A percentile compares a stretch with the other conserved stretches of the same genome.
phyloP scores from a whole-genome alignment of 2,113 vertebrate species.

The Corvus hawaiiensis region DNA sequence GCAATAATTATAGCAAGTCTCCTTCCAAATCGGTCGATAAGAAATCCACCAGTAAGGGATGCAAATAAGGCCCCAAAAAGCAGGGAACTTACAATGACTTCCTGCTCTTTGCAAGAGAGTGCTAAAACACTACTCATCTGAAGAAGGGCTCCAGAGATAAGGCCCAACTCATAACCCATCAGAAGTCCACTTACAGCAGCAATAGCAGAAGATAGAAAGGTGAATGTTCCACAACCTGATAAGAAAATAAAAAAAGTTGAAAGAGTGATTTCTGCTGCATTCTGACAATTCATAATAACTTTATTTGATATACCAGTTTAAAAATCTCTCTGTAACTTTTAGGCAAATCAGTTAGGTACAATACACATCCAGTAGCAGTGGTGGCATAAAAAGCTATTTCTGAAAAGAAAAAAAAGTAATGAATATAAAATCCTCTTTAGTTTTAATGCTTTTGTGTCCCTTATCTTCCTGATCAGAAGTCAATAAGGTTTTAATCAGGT shows the following conservation, averaged over 20 bases:
- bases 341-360: neutral
- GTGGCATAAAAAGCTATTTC: neutral
- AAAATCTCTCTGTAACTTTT: neutral
- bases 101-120: constrained; percentile 87
- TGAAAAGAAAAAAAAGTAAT: neutral
- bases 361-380: neutral
- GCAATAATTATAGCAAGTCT: constrained; percentile 84
- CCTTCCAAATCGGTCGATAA: constrained; percentile 89
- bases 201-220: constrained; percentile 77
- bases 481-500: neutral
- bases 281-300: neutral
- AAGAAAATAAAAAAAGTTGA: neutral
- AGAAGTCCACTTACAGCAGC: constrained; percentile 91
- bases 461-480: neutral
- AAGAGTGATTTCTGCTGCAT: neutral
- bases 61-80: constrained; percentile 87
- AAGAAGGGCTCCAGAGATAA: constrained; percentile 92
- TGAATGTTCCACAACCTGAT: constrained; percentile 81
- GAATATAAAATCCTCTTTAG: neutral
- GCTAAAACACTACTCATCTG: constrained; percentile 81
- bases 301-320: neutral
- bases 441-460: neutral
- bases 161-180: constrained; percentile 90
- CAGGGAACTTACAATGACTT: constrained; percentile 87
- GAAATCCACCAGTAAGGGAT: constrained; percentile 82